Conservation (phyloP, 1,140 invertebrate genomes). For the Bombus impatiens region DNA sequence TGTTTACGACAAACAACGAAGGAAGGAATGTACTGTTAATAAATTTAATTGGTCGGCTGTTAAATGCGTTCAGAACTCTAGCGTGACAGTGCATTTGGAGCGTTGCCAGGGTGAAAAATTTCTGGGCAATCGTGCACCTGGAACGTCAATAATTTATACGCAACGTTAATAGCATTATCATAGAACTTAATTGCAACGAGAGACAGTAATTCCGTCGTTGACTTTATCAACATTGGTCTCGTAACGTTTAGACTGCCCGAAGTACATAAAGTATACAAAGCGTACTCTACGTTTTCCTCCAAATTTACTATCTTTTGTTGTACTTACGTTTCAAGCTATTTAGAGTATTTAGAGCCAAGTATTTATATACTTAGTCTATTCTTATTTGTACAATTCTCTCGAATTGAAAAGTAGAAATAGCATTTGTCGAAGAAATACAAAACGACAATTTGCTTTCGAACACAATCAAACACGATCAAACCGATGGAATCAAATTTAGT, state of each 20-base stretch:
- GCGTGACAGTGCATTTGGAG: constrained; percentile 15
- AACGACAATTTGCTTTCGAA: background rate
- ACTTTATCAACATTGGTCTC: constrained; percentile 10
- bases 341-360: background rate
- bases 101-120: constrained; percentile 34
- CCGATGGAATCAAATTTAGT: too few species aligned
- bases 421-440: background rate
- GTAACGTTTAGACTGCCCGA: background rate
- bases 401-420: background rate
- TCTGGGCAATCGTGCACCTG: background rate
- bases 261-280: background rate
- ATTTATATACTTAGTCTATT: background rate
- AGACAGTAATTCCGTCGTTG: background rate
- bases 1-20: background rate
- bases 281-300: background rate
- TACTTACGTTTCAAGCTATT: background rate
- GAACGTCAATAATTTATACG: constrained; percentile 26
- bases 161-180: constrained; percentile 27
- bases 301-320: background rate
- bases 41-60: constrained; percentile 19
- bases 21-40: background rate
- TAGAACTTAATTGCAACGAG: constrained; percentile 18
- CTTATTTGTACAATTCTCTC: too few species aligned
- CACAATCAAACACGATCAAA: too few species aligned
- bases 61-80: background rate